Evolutionary conservation across 2,888 invertebrate species (phyloP), one percentile per base, ranked within the genome.

Genomic region (Eurytoma californica): DNA sequence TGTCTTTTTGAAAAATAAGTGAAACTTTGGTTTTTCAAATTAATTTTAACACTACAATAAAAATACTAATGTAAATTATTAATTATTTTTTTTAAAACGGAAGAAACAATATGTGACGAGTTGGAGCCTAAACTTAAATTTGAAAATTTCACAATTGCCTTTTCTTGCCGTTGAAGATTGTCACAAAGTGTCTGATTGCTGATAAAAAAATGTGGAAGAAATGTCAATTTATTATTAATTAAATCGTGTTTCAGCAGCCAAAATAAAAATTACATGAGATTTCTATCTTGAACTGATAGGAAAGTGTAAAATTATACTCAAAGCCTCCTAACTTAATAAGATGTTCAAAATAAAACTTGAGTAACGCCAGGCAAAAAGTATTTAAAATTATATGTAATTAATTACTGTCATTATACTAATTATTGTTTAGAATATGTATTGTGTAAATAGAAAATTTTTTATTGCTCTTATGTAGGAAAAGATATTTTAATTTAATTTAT

Each of bases 171-270:
- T 20, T 20, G 12, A 72, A 72, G 20, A 20, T 51, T 51, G 51
- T 61, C 20, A 58, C 13, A 39, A 58, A 65, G 47, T 67, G 28
- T 20, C 30, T 58, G 20, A 69, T 47, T 47, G 47, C 47, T 69
- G n/a, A 49, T n/a, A 67, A 4, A 68, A 18, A 68, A 55, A 30
- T n/a, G 4, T n/a, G 3, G 28, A 65, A 74, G 69, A 82, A 80
- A 86, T 83, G 86, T 86, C 86, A 86, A 86, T 86, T 86, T 82
- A 84, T 68, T 77, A 82, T 82, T 82, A 85, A 86, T 86, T 86
- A 86, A 86, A 86, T 63, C n/a, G 3, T 83, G 82, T 82, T 82
- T 82, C 77, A 81, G 75, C 82, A 85, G 85, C 84, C 83, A 86
- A 86, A 86, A 80, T 83, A 84, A 81, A 61, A 81, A 69, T 86